These are phyloP conservation scores for Trachelus troglodyta DNA, from an alignment of 2,888 invertebrate genomes.

Conservation along the genomic window DNA sequence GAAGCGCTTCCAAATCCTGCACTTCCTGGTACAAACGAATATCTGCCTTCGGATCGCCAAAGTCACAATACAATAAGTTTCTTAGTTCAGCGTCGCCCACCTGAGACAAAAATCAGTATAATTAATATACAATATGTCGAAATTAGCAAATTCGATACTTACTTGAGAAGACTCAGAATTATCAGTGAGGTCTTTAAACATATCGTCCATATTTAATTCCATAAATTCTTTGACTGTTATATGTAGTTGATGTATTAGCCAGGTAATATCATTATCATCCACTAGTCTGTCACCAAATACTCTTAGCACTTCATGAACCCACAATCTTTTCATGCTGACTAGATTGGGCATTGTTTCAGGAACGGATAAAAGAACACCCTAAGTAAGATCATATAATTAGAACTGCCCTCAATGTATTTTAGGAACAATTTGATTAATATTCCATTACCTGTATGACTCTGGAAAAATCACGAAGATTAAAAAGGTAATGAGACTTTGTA, in stretches of 20 bases:
- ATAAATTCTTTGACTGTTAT: slow-evolving; percentile 72
- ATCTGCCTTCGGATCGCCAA: slow-evolving; percentile 93
- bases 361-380: slow-evolving; percentile 91
- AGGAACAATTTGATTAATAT: neutral
- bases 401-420: neutral
- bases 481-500: slow-evolving; percentile 92
- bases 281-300: slow-evolving; percentile 94
- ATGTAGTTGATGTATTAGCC: slow-evolving; percentile 81
- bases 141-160: neutral
- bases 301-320: slow-evolving; percentile 93
- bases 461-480: slow-evolving; percentile 94
- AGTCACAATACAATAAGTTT: slow-evolving; percentile 92
- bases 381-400: slow-evolving; percentile 25
- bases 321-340: slow-evolving; percentile 87
- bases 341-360: slow-evolving; percentile 92
- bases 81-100: slow-evolving; percentile 86
- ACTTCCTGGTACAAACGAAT: slow-evolving; percentile 91
- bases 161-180: slow-evolving; percentile 42
- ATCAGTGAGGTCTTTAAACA: slow-evolving; percentile 77
- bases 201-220: slow-evolving; percentile 75
- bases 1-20: slow-evolving; percentile 81
- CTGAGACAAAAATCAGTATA: slow-evolving; percentile 58
- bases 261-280: slow-evolving; percentile 83
- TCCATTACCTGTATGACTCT: slow-evolving; percentile 82
- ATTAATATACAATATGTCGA: neutral